These are phyloP conservation scores for Luscinia megarhynchos DNA, from an alignment of 2,797 vertebrate species.

Conservation along the genomic window DNA sequence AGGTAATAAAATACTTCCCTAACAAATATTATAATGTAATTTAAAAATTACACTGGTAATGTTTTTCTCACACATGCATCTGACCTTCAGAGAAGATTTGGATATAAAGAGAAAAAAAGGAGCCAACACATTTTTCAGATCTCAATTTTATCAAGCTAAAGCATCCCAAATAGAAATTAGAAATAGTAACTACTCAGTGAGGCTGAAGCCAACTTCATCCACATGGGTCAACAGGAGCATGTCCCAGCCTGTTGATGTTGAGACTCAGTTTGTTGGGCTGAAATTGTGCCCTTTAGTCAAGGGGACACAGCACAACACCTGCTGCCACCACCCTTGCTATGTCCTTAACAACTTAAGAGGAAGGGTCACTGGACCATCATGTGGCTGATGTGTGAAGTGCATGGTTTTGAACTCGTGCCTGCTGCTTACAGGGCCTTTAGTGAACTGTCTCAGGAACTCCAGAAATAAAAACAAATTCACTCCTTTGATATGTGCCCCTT, in stretches of 20 bases:
- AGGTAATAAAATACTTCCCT: not conserved
- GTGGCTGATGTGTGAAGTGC: not conserved
- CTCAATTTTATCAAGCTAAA: not conserved
- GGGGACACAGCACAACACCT: not conserved
- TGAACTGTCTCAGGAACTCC: not conserved
- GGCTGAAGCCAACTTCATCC: not conserved
- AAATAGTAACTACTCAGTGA: not conserved
- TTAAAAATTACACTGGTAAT: not conserved
- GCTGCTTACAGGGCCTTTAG: not conserved
- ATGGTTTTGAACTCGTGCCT: fast-evolving
- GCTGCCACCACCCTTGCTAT: not conserved
- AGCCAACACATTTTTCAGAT: not conserved
- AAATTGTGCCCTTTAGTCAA: not conserved
- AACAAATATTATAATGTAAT: not conserved
- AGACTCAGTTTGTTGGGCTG: not conserved
- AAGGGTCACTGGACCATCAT: not conserved
- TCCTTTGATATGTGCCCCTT: not conserved
- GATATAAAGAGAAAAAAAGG: not conserved
- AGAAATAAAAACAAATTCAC: not conserved
- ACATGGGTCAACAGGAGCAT: not conserved
- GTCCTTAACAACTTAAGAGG: not conserved
- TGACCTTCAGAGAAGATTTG: not conserved
- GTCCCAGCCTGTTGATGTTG: fast-evolving
- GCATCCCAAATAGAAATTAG: not conserved
- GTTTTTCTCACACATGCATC: not conserved